A percentile compares a stretch with the other conserved stretches of the same genome.
These are phyloP conservation scores for Agrotis segetum DNA, from an alignment of 2,888 invertebrate species.

Conservation along the genomic window DNA sequence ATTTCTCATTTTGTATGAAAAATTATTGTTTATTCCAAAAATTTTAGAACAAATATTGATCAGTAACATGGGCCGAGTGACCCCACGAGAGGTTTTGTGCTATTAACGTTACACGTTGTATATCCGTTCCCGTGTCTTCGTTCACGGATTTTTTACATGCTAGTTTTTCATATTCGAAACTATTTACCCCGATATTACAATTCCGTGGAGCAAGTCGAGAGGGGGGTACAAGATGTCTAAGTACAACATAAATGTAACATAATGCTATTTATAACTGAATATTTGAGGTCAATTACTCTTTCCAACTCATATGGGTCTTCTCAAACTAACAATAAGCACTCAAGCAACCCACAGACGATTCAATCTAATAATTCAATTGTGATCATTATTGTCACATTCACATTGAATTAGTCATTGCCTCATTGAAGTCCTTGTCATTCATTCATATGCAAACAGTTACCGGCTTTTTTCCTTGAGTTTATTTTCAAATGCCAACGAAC, in stretches of 20 bases:
- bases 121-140: no score
- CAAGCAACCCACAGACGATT: slow-evolving; percentile 28
- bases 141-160: no score
- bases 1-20: no score
- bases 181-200: no score
- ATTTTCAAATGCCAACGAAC: slow-evolving; percentile 38
- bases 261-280: slow-evolving; percentile 30
- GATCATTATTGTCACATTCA: slow-evolving; percentile 42
- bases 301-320: slow-evolving; percentile 16
- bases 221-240: no score
- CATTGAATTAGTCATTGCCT: slow-evolving; percentile 56
- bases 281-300: slow-evolving; percentile 24
- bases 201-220: no score
- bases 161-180: no score
- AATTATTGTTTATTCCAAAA: no score
- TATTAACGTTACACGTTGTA: no score
- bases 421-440: slow-evolving; percentile 38
- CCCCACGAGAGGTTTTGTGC: no score
- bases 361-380: slow-evolving; percentile 60
- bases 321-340: slow-evolving; percentile 37
- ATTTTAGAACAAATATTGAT: no score
- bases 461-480: slow-evolving; percentile 27
- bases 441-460: slow-evolving; percentile 42
- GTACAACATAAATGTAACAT: not conserved
- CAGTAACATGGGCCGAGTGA: no score